Conservation (phyloP, 1,140 invertebrate species). For the Tetramorium alpestre region DNA sequence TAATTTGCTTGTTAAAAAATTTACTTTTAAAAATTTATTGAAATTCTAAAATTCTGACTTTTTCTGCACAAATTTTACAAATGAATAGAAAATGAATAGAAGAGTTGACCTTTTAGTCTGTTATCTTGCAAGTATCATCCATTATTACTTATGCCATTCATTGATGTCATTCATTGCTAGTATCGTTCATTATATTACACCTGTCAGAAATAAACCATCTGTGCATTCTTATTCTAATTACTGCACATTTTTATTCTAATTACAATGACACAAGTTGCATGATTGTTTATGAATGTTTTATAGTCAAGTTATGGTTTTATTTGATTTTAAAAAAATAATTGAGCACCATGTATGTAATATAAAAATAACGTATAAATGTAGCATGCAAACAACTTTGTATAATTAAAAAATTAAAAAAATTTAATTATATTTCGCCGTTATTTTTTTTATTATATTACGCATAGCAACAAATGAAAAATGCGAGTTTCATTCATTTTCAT, state of each 20-base stretch:
- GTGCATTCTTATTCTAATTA: neutral
- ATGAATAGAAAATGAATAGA: neutral
- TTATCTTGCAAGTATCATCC: neutral
- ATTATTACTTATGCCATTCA: neutral
- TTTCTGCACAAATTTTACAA: neutral
- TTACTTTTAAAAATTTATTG: neutral
- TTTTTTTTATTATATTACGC: neutral
- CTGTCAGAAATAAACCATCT: neutral
- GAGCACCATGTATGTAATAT: neutral
- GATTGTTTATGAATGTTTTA: neutral
- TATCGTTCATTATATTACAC: conserved; percentile 11
- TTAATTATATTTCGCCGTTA: neutral
- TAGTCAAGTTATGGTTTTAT: neutral
- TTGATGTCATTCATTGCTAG: neutral
- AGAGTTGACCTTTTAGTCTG: neutral
- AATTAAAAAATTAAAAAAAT: neutral
- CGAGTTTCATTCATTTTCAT: neutral
- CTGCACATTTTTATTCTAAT: neutral
- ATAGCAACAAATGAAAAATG: neutral
- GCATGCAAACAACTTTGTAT: neutral
- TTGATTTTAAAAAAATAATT: neutral
- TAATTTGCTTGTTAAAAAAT: neutral
- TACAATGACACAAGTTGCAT: neutral
- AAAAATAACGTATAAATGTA: neutral
- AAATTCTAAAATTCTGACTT: neutral